Conservation (phyloP, 2,888 invertebrate species). For the Sussaba pulchella region DNA sequence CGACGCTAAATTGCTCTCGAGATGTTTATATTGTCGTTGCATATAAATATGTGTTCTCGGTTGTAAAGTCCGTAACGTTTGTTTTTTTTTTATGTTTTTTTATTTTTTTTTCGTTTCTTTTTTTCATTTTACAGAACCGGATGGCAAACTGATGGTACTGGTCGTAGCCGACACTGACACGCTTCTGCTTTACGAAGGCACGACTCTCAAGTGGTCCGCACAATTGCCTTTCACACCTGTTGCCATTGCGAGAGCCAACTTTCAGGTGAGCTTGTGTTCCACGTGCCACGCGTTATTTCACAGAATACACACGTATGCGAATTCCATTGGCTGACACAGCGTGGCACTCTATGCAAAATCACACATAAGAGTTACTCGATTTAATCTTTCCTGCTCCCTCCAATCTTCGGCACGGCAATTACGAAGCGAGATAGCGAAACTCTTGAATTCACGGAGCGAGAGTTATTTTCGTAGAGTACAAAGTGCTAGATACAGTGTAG, state of each 20-base stretch:
- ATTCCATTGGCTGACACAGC: conserved; percentile 23
- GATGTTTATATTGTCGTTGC: conserved; percentile 7
- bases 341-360: conserved; percentile 33
- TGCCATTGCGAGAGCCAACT: conserved; percentile 90
- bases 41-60: conserved; percentile 5
- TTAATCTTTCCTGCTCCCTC: conserved; percentile 26
- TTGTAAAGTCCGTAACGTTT: not conserved
- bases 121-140: conserved; percentile 86
- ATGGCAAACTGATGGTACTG: conserved; percentile 89
- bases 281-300: conserved; percentile 10
- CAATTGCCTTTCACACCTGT: conserved; percentile 92
- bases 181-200: conserved; percentile 93
- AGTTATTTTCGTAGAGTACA: conserved; percentile 58
- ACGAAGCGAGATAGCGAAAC: conserved; percentile 52
- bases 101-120: conserved; percentile 15
- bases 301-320: not conserved
- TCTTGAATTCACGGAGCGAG: conserved; percentile 38
- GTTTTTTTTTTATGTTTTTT: not conserved
- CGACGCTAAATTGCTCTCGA: conserved; percentile 7
- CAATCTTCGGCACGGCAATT: conserved; percentile 34
- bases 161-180: conserved; percentile 93
- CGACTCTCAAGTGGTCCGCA: conserved; percentile 95
- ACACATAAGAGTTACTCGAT: conserved; percentile 13
- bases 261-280: conserved; percentile 85
- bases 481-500: conserved; percentile 48